Evolutionary conservation across 1,140 invertebrate species (phyloP), one percentile per base, ranked within the genome.

Genomic region (Acyrthosiphon pisum): DNA sequence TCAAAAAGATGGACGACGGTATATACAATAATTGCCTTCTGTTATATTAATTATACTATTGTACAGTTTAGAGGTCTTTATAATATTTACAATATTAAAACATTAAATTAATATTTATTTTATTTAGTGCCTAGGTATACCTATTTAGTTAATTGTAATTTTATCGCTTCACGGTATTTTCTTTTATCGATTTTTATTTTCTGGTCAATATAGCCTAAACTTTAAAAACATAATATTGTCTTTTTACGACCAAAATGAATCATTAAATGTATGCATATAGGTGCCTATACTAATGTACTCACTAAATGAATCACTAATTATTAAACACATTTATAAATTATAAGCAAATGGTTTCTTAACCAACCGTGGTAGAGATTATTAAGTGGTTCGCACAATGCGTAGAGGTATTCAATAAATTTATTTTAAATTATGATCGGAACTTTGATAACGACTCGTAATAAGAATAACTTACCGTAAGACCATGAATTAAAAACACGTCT

Each of bases 401-500:
- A 30, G 56, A 60, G 11, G 30, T 30, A 60, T 60, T 60, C 9
- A 60, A 60, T 60, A 60, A 60, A 60, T 41, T 8, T 41, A 83
- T 83, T 41, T 41, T 83, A 83, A 83, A 41, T 35, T 83, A 83
- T 41, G 9, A 83, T 41, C 8, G 20, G 81, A 83, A 83, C 37
- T 83, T 23, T 41, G 81, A 83, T 41, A 83, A 83, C 35, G 22
- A 41, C 37, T 83, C 81, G 8, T 83, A 37, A 83, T 84, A 84
- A 41, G 9, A 84, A 84, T 84, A 41, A 84, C 23, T 84, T 84
- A 84, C 41, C 23, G 41, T 1, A 84, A 84, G 44, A 26, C 37
- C 44, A 86, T 46, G 44, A 86, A 86, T 86, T 86, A n/a, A 86
- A 86, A 86, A 46, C 44, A 86, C 11, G 44, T n/a, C 84, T 46